A percentile compares a stretch with the other conserved stretches of the same genome.
Conservation (phyloP, 2,888 invertebrate species). For the Tubulanus polymorphus region DNA sequence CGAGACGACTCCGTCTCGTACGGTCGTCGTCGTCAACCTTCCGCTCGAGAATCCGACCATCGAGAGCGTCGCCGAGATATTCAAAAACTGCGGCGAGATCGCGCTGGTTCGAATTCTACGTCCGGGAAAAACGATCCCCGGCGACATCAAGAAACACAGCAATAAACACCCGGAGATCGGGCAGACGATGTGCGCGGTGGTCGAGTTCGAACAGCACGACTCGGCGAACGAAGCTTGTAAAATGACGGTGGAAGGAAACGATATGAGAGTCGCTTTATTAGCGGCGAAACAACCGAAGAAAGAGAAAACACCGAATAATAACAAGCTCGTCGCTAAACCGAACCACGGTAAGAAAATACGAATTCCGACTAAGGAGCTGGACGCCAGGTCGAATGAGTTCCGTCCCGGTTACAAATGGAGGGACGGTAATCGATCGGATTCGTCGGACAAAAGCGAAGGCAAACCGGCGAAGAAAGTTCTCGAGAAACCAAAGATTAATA, state of each 20-base stretch:
- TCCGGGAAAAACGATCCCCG: conserved; percentile 85
- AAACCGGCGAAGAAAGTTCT: no score
- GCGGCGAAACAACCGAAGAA: no score
- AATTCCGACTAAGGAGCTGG: no score
- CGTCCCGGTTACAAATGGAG: no score
- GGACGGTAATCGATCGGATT: no score
- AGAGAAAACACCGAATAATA: neutral
- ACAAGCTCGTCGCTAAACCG: no score
- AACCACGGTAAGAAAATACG: no score
- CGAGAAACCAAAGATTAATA: no score
- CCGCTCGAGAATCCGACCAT: conserved; percentile 81
- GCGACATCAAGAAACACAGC: conserved; percentile 85
- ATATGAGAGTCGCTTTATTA: conserved; percentile 48
- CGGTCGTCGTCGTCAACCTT: conserved; percentile 81
- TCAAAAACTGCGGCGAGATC: conserved; percentile 84
- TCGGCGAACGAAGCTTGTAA: conserved; percentile 77
- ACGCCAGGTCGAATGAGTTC: no score
- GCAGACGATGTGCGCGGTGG: conserved; percentile 76
- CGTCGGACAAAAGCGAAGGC: no score
- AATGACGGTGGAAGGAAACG: conserved; percentile 33
- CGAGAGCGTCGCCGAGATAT: conserved; percentile 86
- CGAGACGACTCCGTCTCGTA: conserved; percentile 87
- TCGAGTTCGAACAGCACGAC: conserved; percentile 85
- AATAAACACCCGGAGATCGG: conserved; percentile 85
- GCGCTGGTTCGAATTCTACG: conserved; percentile 80